phyloP scores from a whole-genome alignment of 2,113 vertebrate species.

The Eira barbara region DNA sequence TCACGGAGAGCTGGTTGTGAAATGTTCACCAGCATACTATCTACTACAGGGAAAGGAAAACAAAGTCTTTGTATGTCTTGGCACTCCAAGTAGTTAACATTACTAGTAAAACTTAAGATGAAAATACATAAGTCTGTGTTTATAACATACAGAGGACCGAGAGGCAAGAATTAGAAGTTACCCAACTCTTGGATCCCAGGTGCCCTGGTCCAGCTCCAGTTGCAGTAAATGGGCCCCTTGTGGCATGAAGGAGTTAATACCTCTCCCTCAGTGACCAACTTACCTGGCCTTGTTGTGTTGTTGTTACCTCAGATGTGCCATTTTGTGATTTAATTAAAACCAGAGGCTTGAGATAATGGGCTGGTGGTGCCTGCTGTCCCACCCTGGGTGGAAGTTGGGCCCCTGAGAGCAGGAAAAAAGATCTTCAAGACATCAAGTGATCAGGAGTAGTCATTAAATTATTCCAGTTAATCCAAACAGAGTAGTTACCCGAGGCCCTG shows the following conservation, averaged over 20 bases:
- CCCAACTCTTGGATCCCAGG: neutral
- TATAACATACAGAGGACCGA: neutral
- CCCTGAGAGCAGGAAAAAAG: neutral
- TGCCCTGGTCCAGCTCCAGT: neutral
- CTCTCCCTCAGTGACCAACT: conserved; percentile 40
- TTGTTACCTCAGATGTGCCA: neutral
- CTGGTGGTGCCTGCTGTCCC: neutral
- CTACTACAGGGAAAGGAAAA: neutral
- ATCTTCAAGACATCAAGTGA: neutral
- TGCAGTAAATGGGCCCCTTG: conserved; percentile 48
- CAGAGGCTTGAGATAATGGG: conserved; percentile 40
- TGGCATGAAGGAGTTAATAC: conserved; percentile 33
- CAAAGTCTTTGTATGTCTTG: neutral
- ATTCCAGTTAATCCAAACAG: neutral
- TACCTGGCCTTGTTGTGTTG: conserved; percentile 1
- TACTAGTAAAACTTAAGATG: neutral
- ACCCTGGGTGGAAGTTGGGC: neutral
- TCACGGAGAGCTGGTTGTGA: neutral
- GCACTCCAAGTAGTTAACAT: neutral
- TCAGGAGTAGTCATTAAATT: conserved; percentile 9
- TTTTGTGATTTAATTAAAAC: conserved; percentile 69
- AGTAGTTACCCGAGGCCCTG: neutral
- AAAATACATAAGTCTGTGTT: neutral
- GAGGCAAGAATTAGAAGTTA: conserved; percentile 47
- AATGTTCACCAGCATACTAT: neutral